A percentile compares a stretch with the other conserved stretches of the same genome.
phyloP scores from a whole-genome alignment of 2,113 vertebrate genomes.

The Platanista minor region DNA sequence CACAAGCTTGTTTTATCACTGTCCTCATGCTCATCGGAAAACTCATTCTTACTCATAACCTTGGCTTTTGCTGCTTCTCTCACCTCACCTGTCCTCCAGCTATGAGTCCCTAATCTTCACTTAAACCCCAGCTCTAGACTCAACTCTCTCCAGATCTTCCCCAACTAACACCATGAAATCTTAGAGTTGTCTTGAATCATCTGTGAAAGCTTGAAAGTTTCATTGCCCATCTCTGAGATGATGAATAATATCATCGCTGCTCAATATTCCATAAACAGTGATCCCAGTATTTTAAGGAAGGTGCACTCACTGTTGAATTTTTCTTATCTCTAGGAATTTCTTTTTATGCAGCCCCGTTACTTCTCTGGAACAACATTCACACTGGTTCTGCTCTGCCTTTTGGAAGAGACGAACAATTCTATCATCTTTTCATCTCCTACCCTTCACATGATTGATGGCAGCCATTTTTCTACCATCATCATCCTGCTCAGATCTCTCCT shows the following conservation, averaged over 20 bases:
- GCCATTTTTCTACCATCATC: neutral
- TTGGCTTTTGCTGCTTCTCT: neutral
- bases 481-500: neutral
- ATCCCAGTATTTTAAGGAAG: neutral
- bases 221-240: neutral
- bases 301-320: neutral
- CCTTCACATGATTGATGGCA: neutral
- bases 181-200: neutral
- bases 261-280: neutral
- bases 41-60: neutral
- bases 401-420: neutral
- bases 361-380: neutral
- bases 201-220: neutral
- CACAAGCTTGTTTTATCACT: neutral
- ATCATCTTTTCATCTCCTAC: neutral
- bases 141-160: neutral
- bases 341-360: neutral
- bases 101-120: neutral
- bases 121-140: no score
- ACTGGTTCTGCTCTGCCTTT: neutral
- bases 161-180: neutral
- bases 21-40: neutral
- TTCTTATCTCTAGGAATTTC: neutral
- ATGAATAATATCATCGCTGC: neutral
- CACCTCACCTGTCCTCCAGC: fast-evolving